These are phyloP conservation scores for Corvus moneduloides DNA, from an alignment of 2,113 vertebrate genomes.

Conservation along the genomic window DNA sequence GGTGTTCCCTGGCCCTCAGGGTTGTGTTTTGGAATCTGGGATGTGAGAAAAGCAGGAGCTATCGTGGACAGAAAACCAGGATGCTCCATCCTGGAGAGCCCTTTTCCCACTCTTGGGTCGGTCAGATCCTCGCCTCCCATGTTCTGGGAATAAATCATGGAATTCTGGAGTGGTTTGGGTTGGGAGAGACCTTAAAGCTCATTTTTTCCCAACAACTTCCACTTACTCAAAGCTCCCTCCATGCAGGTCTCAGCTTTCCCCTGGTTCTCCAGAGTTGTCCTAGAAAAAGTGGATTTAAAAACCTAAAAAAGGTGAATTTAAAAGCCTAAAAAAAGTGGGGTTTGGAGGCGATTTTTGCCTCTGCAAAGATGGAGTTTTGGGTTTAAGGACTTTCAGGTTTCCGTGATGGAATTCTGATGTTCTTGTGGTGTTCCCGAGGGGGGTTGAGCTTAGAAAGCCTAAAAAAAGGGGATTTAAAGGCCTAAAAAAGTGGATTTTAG, in stretches of 20 bases:
- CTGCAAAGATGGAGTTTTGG: background rate
- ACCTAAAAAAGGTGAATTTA: no score
- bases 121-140: background rate
- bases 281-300: background rate
- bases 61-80: accelerated
- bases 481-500: background rate
- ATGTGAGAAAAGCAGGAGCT: background rate
- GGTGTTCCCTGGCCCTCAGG: background rate
- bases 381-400: background rate
- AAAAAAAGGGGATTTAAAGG: background rate
- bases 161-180: background rate
- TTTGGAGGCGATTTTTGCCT: background rate
- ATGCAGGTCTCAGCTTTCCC: background rate
- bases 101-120: background rate
- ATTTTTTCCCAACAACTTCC: background rate
- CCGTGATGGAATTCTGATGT: background rate
- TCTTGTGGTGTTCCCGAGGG: background rate
- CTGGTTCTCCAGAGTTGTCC: background rate
- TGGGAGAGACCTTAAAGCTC: background rate
- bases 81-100: background rate
- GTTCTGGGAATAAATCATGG: background rate
- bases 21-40: background rate
- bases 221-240: background rate
- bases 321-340: no score
- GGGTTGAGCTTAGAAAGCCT: background rate